phyloP scores from a whole-genome alignment of 2,888 invertebrate genomes.

The Sarcophaga carnaria region DNA sequence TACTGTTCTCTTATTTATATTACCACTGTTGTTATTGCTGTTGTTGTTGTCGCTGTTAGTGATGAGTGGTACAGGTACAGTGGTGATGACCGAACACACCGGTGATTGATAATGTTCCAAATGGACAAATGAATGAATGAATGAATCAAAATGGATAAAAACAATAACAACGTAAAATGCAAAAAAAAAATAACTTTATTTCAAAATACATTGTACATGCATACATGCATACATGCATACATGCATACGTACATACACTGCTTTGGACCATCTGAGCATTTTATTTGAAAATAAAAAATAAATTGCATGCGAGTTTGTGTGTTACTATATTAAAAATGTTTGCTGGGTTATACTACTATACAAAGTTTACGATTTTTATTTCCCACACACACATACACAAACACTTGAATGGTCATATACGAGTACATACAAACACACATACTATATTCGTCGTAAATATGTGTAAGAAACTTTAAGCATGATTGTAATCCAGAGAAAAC shows the following conservation, averaged over 20 bases:
- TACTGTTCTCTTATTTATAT: background rate
- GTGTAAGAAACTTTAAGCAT: constrained; percentile 8
- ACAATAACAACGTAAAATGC: constrained; percentile 1
- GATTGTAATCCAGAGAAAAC: constrained; percentile 17
- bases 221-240: background rate
- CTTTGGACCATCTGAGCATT: background rate
- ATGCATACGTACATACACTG: background rate
- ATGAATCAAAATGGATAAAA: background rate
- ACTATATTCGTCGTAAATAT: background rate
- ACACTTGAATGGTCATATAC: background rate
- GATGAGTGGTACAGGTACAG: constrained; percentile 11
- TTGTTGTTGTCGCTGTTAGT: constrained; percentile 19
- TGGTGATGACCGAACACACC: constrained; percentile 36
- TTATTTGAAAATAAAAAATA: background rate
- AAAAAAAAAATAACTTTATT: background rate
- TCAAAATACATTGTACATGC: background rate
- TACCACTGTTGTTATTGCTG: constrained; percentile 13
- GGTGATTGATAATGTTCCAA: constrained; percentile 57
- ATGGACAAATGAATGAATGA: background rate
- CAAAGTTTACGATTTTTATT: background rate
- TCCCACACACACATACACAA: background rate
- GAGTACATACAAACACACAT: too few relatives aligned
- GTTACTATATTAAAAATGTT: too few relatives aligned
- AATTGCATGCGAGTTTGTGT: background rate
- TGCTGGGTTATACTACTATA: too few relatives aligned